Evolutionary conservation across 2,888 invertebrate species (phyloP).

Genomic region (Tinea semifulvella): DNA sequence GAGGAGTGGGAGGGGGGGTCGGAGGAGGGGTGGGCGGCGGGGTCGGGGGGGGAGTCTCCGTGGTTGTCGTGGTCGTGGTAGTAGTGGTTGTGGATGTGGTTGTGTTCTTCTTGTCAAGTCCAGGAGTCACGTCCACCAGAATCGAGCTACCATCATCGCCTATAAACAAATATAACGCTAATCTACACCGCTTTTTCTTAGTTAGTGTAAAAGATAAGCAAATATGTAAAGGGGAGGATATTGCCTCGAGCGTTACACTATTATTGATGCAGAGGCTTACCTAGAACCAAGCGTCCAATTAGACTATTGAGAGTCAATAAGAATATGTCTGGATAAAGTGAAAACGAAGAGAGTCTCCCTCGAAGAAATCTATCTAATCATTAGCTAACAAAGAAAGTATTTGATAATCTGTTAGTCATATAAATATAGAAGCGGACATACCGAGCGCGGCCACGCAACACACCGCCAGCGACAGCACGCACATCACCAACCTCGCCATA

Average conservation of each 20-base stretch:
- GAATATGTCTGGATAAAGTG: too few relatives aligned
- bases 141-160: background rate
- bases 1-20: conserved; percentile 27
- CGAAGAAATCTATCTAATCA: too few relatives aligned
- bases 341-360: too few relatives aligned
- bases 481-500: conserved; percentile 42
- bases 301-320: too few relatives aligned
- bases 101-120: conserved; percentile 23
- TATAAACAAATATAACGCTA: too few relatives aligned
- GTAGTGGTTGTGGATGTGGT: conserved; percentile 43
- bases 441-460: conserved; percentile 40
- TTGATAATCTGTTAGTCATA: conserved; percentile 1
- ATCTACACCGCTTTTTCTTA: too few relatives aligned
- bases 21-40: conserved; percentile 27
- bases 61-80: conserved; percentile 30
- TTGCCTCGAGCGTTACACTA: too few relatives aligned
- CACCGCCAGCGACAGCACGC: conserved; percentile 37
- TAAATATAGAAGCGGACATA: conserved; percentile 31
- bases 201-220: too few relatives aligned
- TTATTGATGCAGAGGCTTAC: too few relatives aligned
- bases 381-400: too few relatives aligned
- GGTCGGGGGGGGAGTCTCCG: conserved; percentile 33
- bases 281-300: too few relatives aligned
- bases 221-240: too few relatives aligned
- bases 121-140: background rate